These are phyloP conservation scores for Oenanthe oenanthe DNA, from an alignment of 2,113 vertebrate genomes.

Conservation along the genomic window DNA sequence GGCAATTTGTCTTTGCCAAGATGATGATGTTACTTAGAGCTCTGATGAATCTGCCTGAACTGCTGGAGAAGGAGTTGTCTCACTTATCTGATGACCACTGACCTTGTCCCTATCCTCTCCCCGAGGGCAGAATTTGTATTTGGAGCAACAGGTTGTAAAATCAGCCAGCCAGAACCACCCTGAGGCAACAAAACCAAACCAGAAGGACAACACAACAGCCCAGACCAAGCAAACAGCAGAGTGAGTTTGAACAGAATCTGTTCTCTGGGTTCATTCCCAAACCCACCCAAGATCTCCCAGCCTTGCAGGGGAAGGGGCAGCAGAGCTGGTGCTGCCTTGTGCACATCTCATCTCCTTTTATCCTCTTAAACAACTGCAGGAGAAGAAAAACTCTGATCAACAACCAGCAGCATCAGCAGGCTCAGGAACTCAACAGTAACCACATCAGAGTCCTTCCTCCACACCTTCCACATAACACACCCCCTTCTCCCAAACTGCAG, in stretches of 20 bases:
- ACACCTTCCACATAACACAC: background rate
- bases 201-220: background rate
- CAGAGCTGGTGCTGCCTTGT: slow-evolving; percentile 20
- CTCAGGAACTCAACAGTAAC: background rate
- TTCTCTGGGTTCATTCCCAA: background rate
- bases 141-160: background rate
- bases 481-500: background rate
- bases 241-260: background rate
- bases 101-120: background rate
- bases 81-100: background rate
- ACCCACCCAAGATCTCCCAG: background rate
- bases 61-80: background rate
- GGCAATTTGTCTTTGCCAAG: background rate
- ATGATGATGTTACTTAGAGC: background rate
- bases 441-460: background rate
- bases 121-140: background rate
- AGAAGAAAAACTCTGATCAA: background rate
- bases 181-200: background rate
- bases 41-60: background rate
- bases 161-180: background rate
- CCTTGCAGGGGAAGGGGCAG: background rate
- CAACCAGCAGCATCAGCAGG: background rate
- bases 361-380: background rate
- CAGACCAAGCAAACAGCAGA: background rate
- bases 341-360: background rate